Evolutionary conservation across 2,888 invertebrate genomes (phyloP).

Genomic region (Heliconius hortense): DNA sequence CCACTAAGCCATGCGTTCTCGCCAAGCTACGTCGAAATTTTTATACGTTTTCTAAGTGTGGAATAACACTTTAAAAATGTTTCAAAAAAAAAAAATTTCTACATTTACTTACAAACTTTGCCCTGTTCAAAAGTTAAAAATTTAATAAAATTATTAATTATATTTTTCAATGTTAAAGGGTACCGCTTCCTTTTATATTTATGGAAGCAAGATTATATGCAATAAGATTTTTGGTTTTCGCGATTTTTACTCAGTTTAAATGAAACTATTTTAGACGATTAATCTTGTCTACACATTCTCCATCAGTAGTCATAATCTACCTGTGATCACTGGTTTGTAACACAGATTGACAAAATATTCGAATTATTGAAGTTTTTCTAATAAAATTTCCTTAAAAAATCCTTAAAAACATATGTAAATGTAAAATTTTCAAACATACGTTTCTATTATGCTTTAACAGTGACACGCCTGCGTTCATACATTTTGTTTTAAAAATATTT

Average conservation of each 20-base stretch:
- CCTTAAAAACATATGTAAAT: no score
- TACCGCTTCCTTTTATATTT: neutral
- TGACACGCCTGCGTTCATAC: neutral
- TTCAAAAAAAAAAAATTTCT: no score
- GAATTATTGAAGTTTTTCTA: no score
- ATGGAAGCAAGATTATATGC: neutral
- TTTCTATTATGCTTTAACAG: neutral
- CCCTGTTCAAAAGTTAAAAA: neutral
- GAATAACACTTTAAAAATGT: no score
- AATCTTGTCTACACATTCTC: neutral
- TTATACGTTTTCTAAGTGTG: no score
- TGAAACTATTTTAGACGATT: neutral
- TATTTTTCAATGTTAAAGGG: neutral
- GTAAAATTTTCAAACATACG: neutral
- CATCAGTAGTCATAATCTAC: neutral
- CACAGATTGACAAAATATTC: no score
- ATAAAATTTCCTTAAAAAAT: no score
- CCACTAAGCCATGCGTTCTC: no score
- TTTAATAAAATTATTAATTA: neutral
- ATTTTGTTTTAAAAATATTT: neutral
- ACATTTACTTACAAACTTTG: no score
- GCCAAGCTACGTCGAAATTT: no score
- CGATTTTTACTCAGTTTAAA: neutral
- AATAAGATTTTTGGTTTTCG: neutral
- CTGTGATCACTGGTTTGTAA: no score